Base-by-base conservation (phyloP, 2,797 vertebrate genomes). In the Pampus argenteus region DNA sequence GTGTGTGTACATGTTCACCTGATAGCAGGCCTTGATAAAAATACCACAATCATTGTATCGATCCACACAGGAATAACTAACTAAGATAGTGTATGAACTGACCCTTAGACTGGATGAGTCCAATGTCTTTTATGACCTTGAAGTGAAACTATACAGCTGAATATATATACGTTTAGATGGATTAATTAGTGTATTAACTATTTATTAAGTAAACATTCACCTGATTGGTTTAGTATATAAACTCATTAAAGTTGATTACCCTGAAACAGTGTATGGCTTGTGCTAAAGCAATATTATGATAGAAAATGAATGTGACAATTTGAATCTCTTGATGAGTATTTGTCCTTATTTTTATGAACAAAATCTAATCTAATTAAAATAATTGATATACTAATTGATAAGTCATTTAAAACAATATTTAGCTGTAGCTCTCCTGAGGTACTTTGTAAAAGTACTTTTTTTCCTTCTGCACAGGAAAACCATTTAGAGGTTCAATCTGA, bases 21-120 rank as follows among this genome's bases (percentile, higher is more conserved):
- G 15, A 17, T 7, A 40, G 34, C 10, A 64, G 50, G 68, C 23
- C 44, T 25, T 29, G 40, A 59, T 67, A 51, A 38, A 65, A 67
- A 47, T 1, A 20, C 40, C 38, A 73, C 48, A 42, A 71, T 83
- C 36, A 65, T 71, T 55, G 23, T 25, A 88, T 83, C 8, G 82
- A 87, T 82, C 66, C n/a, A 22, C 23, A 45, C 67, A 77, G 72
- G 56, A 86, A 87, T 82, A 85, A 51, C 69, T 61, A 25, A 49
- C 54, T 57, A 38, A 61, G 9, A 38, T 47, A 47, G 45, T 34
- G 8, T 20, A 76, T 50, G 63, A 29, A 76, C 55, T 48, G 59
- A 70, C 25, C 47, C 3, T 57, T 25, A 14, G 28, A 58, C 3
- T 17, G 28, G 47, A 73, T 65, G 31, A 34, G 36, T 3, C 28